Base-by-base conservation (phyloP, 2,797 vertebrate genomes). In the Enteromius mattozi region DNA sequence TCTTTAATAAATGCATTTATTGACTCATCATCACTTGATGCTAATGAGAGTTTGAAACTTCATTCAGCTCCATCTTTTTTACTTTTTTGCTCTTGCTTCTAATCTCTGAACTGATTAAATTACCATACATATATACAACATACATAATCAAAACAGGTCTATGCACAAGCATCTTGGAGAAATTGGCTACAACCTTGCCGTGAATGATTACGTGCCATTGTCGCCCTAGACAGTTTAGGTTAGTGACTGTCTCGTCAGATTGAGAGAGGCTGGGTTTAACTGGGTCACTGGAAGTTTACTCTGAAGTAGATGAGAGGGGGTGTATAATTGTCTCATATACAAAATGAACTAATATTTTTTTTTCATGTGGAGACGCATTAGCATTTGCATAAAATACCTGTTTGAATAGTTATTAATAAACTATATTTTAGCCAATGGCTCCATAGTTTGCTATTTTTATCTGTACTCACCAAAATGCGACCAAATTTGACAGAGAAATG, bases 11-110 rank as follows among this genome's bases (percentile, higher is more conserved):
- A 83, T 51, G 66, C 42, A 54, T 81, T 84, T 81, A 84, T 74
- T 78, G 78, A 86, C 71, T 80, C 51, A 14, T 47, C 14, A 30
- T 65, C 70, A 76, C 21, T 45, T 82, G 84, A 80, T 82, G 51
- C 27, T 65, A 78, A 68, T 80, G 42, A 85, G 51, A 88, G 76
- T 66, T 37, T 81, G 37, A 70, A 75, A 82, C 72, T 78, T 84
- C 2, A 82, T 45, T 84, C 69, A 33, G 47, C 42, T 81, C 14
- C 35, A 81, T 35, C 75, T 70, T 69, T 65, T 56, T 30, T 13
- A 56, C 63, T 19, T 54, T 80, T 78, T 74, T 68, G 70, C 49
- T 75, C 78, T 42, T 83, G 49, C 42, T 65, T 54, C 49, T 49
- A 54, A 54, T 4, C 2, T 14, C 45, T 37, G 14, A 49, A 13